Evolutionary conservation across 2,113 vertebrate genomes (phyloP).

Genomic region (Entomyzon cyanotis): DNA sequence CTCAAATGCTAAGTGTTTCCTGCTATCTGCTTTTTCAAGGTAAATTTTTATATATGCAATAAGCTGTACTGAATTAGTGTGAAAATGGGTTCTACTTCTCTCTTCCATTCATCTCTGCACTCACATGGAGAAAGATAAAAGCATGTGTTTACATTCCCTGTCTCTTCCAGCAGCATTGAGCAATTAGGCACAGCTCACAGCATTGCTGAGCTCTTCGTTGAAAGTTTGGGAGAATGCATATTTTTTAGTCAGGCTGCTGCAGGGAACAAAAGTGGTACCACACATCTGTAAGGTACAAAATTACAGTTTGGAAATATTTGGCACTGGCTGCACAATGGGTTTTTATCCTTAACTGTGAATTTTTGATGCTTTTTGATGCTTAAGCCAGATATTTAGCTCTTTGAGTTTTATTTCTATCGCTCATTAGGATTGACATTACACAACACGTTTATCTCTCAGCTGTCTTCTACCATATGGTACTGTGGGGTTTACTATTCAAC

Average conservation of each 20-base stretch:
- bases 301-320: neutral
- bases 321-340: neutral
- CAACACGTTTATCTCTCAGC: constrained; percentile 44
- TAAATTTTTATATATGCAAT: neutral
- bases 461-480: constrained; percentile 16
- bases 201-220: neutral
- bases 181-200: neutral
- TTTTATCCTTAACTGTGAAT: constrained; percentile 16
- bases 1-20: neutral
- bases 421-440: constrained; percentile 51
- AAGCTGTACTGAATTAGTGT: neutral
- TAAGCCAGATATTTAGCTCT: constrained; percentile 39
- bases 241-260: neutral
- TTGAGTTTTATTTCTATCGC: constrained; percentile 45
- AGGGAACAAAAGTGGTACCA: neutral
- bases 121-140: neutral
- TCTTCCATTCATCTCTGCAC: neutral
- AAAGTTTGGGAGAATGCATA: neutral
- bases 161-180: neutral
- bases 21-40: neutral
- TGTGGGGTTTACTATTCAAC: neutral
- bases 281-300: neutral
- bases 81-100: neutral
- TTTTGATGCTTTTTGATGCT: neutral
- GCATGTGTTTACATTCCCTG: neutral